A percentile compares a stretch with the other conserved stretches of the same genome.
Conservation (phyloP, 2,113 vertebrate genomes). For the Corythoichthys haematopterus region DNA sequence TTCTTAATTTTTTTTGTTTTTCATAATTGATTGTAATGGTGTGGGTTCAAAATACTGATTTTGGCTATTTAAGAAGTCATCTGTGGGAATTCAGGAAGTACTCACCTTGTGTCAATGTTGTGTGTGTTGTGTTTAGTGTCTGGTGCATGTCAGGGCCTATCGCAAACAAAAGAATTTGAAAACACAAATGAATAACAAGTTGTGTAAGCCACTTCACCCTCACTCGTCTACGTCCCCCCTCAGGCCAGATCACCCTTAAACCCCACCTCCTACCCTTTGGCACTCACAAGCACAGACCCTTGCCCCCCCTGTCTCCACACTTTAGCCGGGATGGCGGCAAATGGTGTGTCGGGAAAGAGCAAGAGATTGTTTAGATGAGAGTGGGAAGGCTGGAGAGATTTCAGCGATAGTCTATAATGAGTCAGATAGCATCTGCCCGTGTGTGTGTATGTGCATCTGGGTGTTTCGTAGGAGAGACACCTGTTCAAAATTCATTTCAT, state of each 20-base stretch:
- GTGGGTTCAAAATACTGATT: background rate
- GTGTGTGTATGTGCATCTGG: background rate
- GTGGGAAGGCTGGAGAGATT: conserved; percentile 30
- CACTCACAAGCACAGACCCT: background rate
- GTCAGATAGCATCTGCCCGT: conserved; percentile 9
- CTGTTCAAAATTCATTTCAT: background rate
- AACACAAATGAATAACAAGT: conserved; percentile 61
- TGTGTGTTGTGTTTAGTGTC: conserved; percentile 20
- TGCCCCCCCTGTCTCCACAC: background rate
- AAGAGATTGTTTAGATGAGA: conserved; percentile 25
- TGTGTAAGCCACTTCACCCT: conserved; percentile 50
- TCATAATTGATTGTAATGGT: background rate
- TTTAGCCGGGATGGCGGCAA: conserved; percentile 14
- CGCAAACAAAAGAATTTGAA: conserved; percentile 64
- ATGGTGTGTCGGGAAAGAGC: conserved; percentile 17
- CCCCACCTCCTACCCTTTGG: background rate
- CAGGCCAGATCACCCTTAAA: background rate
- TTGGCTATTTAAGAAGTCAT: background rate
- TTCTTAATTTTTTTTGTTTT: conserved; percentile 1
- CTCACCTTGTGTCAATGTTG: background rate
- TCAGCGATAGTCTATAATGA: conserved; percentile 22
- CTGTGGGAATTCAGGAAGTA: background rate
- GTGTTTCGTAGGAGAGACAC: background rate
- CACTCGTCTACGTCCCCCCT: conserved; percentile 12
- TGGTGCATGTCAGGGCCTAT: conserved; percentile 43